phyloP scores from a whole-genome alignment of 1,140 invertebrate genomes.

The Hylaeus volcanicus region DNA sequence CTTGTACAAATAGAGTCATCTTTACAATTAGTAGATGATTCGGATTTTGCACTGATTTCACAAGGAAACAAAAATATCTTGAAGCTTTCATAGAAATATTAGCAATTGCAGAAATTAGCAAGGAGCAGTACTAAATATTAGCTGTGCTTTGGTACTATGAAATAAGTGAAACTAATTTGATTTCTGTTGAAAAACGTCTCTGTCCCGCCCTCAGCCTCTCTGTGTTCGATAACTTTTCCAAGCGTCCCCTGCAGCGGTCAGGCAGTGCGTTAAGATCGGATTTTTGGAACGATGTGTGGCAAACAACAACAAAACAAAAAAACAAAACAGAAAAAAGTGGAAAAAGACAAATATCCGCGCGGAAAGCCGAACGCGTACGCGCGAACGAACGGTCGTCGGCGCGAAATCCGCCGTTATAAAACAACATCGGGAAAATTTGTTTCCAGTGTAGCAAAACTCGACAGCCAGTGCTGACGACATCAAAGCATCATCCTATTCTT shows the following conservation, averaged over 20 bases:
- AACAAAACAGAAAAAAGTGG: not conserved
- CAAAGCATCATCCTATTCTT: conserved; percentile 10
- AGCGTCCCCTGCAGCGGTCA: not conserved
- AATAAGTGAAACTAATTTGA: no score
- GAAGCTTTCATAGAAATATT: no score
- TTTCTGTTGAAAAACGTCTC: no score
- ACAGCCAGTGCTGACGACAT: conserved; percentile 1
- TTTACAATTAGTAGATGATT: no score
- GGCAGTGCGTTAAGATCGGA: not conserved
- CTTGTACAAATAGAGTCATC: no score
- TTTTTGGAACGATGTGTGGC: not conserved
- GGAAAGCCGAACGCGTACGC: conserved; percentile 14
- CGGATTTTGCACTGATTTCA: no score
- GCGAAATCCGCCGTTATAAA: conserved; percentile 44
- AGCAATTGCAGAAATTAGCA: no score
- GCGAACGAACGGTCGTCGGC: conserved; percentile 12
- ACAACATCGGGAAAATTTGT: conserved; percentile 44
- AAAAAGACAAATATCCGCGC: not conserved
- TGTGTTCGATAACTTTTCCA: not conserved
- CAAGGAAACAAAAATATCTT: no score
- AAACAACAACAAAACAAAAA: not conserved
- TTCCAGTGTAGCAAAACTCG: conserved; percentile 30
- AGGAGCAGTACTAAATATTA: no score
- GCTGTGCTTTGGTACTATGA: no score
- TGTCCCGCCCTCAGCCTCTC: no score